Evolutionary conservation across 1,140 invertebrate genomes (phyloP).

Genomic region (Periplaneta americana): DNA sequence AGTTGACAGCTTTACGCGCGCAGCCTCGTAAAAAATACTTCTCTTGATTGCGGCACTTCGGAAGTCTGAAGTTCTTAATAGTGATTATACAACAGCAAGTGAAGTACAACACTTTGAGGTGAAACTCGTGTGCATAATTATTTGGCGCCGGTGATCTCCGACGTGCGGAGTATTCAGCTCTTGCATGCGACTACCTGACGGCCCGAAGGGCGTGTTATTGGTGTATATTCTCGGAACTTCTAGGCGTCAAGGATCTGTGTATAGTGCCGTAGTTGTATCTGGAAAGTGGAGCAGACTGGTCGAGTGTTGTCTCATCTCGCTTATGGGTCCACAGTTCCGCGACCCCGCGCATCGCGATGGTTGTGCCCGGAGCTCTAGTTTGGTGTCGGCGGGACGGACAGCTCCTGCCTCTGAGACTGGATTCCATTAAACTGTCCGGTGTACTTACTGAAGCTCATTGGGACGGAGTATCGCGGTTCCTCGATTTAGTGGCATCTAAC

Average conservation of each 20-base stretch:
- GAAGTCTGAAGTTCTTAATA: no score
- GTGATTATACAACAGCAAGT: no score
- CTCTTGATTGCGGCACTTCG: no score
- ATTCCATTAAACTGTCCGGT: constrained; percentile 53
- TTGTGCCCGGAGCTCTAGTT: constrained; percentile 48
- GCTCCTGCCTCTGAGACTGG: constrained; percentile 54
- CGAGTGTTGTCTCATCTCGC: not conserved
- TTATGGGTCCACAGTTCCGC: not conserved
- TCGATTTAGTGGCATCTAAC: constrained; percentile 50
- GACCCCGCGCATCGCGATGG: not conserved
- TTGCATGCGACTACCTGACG: not conserved
- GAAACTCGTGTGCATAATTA: no score
- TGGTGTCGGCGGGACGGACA: constrained; percentile 58
- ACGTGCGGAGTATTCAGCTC: no score
- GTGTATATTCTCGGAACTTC: not conserved
- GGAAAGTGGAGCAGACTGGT: not conserved
- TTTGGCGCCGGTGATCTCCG: no score
- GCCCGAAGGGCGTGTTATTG: not conserved
- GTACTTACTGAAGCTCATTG: constrained; percentile 53
- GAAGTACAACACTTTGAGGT: no score
- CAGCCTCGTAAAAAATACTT: no score
- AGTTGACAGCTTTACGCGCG: no score
- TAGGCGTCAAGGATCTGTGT: not conserved
- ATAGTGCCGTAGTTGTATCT: no score
- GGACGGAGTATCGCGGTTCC: constrained; percentile 52